These are phyloP conservation scores for Chloroceryle inda DNA, from an alignment of 2,797 vertebrate species.

Conservation along the genomic window DNA sequence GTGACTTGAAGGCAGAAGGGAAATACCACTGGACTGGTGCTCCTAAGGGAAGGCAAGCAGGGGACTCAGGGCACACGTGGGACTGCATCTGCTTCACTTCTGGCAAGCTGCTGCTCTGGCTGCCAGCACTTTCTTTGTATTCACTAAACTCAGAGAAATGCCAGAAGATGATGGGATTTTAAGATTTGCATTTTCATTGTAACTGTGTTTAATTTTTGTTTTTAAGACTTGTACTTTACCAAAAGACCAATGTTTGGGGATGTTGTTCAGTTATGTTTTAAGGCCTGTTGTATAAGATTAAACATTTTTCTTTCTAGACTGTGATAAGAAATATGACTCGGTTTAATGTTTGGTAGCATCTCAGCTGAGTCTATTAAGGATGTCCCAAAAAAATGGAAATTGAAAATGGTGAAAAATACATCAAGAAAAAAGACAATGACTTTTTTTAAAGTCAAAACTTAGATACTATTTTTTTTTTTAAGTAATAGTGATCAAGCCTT, in stretches of 20 bases:
- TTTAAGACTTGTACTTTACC: neutral
- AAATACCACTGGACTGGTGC: neutral
- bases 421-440: neutral
- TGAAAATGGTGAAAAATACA: neutral
- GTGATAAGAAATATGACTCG: neutral
- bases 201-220: neutral
- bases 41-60: neutral
- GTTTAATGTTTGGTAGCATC: neutral
- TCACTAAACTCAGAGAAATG: neutral
- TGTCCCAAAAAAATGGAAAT: neutral
- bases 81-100: neutral
- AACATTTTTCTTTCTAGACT: neutral
- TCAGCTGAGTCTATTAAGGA: neutral
- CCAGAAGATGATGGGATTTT: neutral
- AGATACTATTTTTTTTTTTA: neutral
- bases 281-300: neutral
- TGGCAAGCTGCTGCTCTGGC: neutral
- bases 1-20: neutral
- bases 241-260: neutral
- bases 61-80: neutral
- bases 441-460: neutral
- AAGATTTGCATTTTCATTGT: neutral
- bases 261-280: neutral
- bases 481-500: neutral
- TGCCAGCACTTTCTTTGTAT: neutral